These are phyloP conservation scores for Podarcis lilfordi DNA, from an alignment of 2,797 vertebrate genomes.

Conservation along the genomic window DNA sequence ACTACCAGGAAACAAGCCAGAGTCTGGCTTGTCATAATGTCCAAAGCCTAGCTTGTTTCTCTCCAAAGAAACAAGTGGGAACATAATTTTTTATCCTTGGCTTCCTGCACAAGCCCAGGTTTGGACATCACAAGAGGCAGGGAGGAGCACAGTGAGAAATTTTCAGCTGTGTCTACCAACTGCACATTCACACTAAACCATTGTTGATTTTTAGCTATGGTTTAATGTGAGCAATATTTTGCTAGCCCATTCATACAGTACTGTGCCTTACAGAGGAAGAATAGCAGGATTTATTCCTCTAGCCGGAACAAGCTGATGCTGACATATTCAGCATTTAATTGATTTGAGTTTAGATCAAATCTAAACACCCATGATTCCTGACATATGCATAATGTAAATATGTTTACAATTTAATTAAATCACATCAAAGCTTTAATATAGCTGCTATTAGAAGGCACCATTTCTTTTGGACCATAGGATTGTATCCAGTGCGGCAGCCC, in stretches of 20 bases:
- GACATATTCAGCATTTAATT: background rate
- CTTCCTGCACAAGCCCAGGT: no score
- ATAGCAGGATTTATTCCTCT: background rate
- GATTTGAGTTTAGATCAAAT: background rate
- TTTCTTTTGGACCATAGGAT: constrained; percentile 7
- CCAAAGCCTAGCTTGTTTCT: no score
- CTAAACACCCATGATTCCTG: background rate
- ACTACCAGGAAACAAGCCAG: no score
- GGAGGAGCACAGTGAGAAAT: no score
- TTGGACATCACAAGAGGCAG: no score
- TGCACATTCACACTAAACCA: no score
- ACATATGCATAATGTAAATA: no score
- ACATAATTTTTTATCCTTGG: no score
- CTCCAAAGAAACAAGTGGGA: no score
- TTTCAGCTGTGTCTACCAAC: no score
- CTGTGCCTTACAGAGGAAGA: background rate
- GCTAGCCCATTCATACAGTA: background rate
- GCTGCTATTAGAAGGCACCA: constrained; percentile 1
- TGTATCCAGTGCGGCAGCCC: no score
- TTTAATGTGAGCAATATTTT: background rate
- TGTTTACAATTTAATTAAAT: constrained; percentile 8
- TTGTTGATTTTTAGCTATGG: background rate
- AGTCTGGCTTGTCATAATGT: no score
- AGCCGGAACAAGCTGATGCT: background rate
- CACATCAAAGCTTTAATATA: background rate